Conservation (phyloP, 2,797 vertebrate genomes). For the Schizopygopsis pylzovi region DNA sequence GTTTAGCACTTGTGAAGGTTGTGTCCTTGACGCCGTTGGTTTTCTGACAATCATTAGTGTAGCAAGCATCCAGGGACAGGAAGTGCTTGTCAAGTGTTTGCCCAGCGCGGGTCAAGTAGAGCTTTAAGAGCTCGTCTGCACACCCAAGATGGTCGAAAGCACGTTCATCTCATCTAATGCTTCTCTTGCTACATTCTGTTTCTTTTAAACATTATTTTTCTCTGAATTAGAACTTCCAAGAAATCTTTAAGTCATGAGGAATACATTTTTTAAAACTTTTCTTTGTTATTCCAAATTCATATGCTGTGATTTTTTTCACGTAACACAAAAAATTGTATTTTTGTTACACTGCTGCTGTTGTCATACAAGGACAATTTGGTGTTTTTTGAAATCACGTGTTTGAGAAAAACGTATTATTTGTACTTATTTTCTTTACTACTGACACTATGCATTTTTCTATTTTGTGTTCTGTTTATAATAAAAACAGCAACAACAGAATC, state of each 20-base stretch:
- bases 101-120: slow-evolving; percentile 5
- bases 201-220: not conserved
- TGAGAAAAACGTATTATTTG: not conserved
- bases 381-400: not conserved
- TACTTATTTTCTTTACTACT: too few species aligned
- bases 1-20: slow-evolving; percentile 24
- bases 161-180: not conserved
- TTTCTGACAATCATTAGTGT: slow-evolving; percentile 25
- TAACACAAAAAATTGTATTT: not conserved
- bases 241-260: not conserved
- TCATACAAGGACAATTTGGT: not conserved
- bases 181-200: not conserved
- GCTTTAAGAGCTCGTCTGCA: slow-evolving; percentile 24
- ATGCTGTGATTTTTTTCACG: not conserved
- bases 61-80: slow-evolving; percentile 28
- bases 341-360: not conserved
- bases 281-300: not conserved
- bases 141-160: slow-evolving; percentile 2
- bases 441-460: not conserved
- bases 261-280: not conserved
- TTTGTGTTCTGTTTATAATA: not conserved
- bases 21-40: slow-evolving; percentile 32
- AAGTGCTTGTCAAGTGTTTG: slow-evolving; percentile 38
- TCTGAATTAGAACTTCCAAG: not conserved
- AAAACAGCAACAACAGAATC: not conserved